A percentile compares a stretch with the other conserved stretches of the same genome.
Evolutionary conservation across 2,113 vertebrate genomes (phyloP).

Genomic region (Pterocles gutturalis): DNA sequence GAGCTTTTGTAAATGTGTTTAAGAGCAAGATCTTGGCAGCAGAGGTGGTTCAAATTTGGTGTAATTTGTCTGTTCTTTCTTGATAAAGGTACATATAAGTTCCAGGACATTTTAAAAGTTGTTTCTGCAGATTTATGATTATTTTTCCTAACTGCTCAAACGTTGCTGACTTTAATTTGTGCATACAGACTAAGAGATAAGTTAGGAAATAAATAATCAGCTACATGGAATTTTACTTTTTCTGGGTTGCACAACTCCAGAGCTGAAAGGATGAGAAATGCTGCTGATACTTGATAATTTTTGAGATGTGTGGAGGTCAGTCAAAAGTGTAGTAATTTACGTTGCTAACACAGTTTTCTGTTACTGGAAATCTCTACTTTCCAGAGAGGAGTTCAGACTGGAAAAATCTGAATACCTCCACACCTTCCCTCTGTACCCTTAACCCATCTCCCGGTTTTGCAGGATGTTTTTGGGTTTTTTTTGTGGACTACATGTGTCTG

Average conservation of each 20-base stretch:
- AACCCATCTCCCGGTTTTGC: neutral
- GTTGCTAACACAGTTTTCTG: neutral
- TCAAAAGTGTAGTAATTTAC: neutral
- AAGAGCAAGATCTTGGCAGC: neutral
- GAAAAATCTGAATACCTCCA: neutral
- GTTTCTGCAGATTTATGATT: neutral
- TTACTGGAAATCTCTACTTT: neutral
- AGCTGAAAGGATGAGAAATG: neutral
- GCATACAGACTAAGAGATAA: neutral
- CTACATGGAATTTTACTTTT: neutral
- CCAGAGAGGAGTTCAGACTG: neutral
- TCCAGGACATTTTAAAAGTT: neutral
- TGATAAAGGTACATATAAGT: neutral
- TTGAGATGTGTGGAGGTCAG: neutral
- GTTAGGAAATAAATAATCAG: neutral
- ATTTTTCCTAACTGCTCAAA: neutral
- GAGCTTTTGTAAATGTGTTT: neutral
- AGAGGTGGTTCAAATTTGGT: neutral
- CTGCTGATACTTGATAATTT: neutral
- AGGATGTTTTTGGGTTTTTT: neutral
- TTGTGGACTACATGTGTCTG: fast-evolving
- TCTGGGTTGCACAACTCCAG: neutral
- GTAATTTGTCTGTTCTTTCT: neutral
- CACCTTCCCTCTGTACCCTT: neutral
- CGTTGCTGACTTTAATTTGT: neutral